Base-by-base conservation (phyloP, 53 echinoderm and acorn worm genomes). In the Temnopleurus reevesii region DNA sequence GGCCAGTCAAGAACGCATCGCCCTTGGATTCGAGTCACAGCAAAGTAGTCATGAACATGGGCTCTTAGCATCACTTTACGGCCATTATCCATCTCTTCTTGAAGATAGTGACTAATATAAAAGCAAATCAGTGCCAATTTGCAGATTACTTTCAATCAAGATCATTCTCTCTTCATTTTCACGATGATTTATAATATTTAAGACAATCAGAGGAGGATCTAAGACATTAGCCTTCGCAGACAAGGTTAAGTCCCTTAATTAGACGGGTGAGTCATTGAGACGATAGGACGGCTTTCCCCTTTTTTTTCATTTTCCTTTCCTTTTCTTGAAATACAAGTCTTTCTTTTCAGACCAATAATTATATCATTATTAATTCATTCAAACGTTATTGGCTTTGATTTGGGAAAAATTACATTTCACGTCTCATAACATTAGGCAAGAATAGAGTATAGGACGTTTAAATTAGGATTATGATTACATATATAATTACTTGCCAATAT, bases 181-280 rank as follows among this genome's bases (percentile, higher is more conserved):
- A 34, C 17, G 18, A 65, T 33, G 65, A 34, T 33, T 65, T 65
- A 12, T 35, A 35, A 34, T n/a, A n/a, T n/a, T n/a, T n/a, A 65
- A 35, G 35, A 19, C 17, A 35, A 34, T 33, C 17, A 65, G 33
- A 65, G 65, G 19, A 35, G 35, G 35, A 35, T 65, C 35, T 35
- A 65, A 65, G 34, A 34, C 8, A 33, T 65, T 65, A 34, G 4
- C 34, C 35, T 2, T 8, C 65, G 12, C 33, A 34, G 65, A 65
- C 65, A 65, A 65, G 65, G 65, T 65, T 65, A 65, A 36, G 18
- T 65, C 65, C 35, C 65, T 65, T 35, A 65, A 65, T 65, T 65
- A 35, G 34, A 33, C 17, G 65, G 24, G 35, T 65, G 65, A 65
- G 65, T 65, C 65, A 65, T 65, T n/a, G 19, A 10, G 9, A 1